phyloP scores from a whole-genome alignment of 2,113 vertebrate genomes.

The Girardinichthys multiradiatus region DNA sequence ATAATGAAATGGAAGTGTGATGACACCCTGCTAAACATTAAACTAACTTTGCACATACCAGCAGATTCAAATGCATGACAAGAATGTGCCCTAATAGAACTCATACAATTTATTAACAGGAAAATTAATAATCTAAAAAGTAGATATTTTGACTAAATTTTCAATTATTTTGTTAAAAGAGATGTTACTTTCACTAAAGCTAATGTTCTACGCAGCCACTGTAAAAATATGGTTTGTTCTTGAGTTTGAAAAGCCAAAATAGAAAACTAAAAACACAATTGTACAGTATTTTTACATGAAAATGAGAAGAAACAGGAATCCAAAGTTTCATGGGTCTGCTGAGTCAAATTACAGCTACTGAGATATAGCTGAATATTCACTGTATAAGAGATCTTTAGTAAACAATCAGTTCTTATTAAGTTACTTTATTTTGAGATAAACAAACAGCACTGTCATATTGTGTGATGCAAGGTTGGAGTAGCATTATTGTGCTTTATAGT shows the following conservation, averaged over 20 bases:
- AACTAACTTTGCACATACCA: background rate
- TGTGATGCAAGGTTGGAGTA: too few species aligned
- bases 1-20: background rate
- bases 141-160: too few species aligned
- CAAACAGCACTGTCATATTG: background rate
- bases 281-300: background rate
- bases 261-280: too few species aligned
- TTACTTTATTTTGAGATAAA: constrained; percentile 3
- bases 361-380: constrained; percentile 15
- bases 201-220: background rate
- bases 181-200: too few species aligned
- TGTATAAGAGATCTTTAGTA: background rate
- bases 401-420: constrained; percentile 15
- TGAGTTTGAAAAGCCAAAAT: background rate
- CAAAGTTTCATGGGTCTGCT: constrained; percentile 6
- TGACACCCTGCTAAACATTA: background rate
- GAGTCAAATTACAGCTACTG: background rate
- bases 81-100: too few species aligned
- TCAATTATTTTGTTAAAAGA: too few species aligned
- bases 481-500: background rate
- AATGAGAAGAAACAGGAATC: background rate
- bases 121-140: background rate
- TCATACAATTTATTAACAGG: too few species aligned
- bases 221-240: background rate
- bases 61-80: background rate